Base-by-base conservation (phyloP, 2,888 invertebrate genomes). In the Drosophila meridiana region DNA sequence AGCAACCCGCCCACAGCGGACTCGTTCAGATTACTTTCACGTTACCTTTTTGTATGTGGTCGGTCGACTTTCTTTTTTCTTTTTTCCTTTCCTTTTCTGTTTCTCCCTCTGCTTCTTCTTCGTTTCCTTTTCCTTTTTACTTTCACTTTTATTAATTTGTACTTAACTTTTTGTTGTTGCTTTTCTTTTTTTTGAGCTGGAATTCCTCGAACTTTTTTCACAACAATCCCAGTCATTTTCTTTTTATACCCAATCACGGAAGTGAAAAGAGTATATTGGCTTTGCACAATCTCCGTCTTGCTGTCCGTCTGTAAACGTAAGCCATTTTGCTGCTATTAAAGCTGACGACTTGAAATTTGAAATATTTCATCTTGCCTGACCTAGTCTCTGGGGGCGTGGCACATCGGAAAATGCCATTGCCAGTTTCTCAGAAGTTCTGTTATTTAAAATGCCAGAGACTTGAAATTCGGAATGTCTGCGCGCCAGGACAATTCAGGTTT, bases 131-230 rank as follows among this genome's bases (percentile, higher is more conserved):
- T 20, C 28, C 28, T 20, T 47, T 57, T n/a, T 14, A 14, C 13
- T 57, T 56, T 42, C 30, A 56, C 34, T 58, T 36, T 45, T 58
- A 58, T 56, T 56, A 56, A 56, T 45, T 58, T 58, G 58, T 58
- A 58, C 58, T 66, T 48, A 48, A 32, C 32, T 52, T 59, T 7
- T 38, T 9, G 14, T 48, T 55, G 4, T 20, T 43, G 1, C 20
- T 38, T 11, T 47, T 26, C 9, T 30, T 34, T 32, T 36, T 11
- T 26, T 32, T 47, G 7, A 1, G n/a, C 20, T 11, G 36, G 3
- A 26, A 43, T 61, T 53, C 34, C 42, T 34, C 8, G 40, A 42
- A 61, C 13, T 48, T 26, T 30, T 26, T 26, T 40, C 40, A 55
- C n/a, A 43, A 26, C 40, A 57, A 57, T 43, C 43, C 11, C n/a